Percentiles rank a stretch among this genome's conserved stretches.
Conservation (phyloP, 2,113 vertebrate genomes). For the Myxocyprinus asiaticus region DNA sequence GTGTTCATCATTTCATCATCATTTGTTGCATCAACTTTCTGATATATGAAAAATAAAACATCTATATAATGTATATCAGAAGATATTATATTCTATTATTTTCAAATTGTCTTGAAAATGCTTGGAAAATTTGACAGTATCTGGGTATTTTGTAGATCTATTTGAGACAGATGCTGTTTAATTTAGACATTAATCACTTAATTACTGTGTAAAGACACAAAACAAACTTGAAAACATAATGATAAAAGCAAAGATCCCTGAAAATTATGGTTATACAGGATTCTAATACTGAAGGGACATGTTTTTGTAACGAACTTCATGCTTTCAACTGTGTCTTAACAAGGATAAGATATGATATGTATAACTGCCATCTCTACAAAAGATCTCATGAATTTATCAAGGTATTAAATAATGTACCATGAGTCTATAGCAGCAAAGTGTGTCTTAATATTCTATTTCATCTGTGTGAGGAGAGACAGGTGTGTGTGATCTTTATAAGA, state of each 20-base stretch:
- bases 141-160: no score
- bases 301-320: constrained; percentile 66
- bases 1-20: no score
- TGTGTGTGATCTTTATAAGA: constrained; percentile 53
- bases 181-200: constrained; percentile 62
- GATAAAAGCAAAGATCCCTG: constrained; percentile 64
- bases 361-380: constrained; percentile 70
- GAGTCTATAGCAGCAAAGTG: constrained; percentile 74
- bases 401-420: constrained; percentile 78
- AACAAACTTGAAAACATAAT: constrained; percentile 75
- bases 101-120: no score
- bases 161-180: no score
- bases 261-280: constrained; percentile 47
- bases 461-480: constrained; percentile 62
- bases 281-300: constrained; percentile 57
- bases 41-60: no score
- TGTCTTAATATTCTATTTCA: constrained; percentile 77
- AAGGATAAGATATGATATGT: constrained; percentile 77
- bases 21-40: no score
- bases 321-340: constrained; percentile 67
- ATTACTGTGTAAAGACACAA: constrained; percentile 55
- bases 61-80: no score
- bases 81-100: no score
- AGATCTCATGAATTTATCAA: constrained; percentile 82
- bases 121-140: no score